A percentile compares a stretch with the other conserved stretches of the same genome.
These are phyloP conservation scores for Pentamera pediparva DNA, from an alignment of 53 echinoderm and acorn worm species.

Conservation along the genomic window DNA sequence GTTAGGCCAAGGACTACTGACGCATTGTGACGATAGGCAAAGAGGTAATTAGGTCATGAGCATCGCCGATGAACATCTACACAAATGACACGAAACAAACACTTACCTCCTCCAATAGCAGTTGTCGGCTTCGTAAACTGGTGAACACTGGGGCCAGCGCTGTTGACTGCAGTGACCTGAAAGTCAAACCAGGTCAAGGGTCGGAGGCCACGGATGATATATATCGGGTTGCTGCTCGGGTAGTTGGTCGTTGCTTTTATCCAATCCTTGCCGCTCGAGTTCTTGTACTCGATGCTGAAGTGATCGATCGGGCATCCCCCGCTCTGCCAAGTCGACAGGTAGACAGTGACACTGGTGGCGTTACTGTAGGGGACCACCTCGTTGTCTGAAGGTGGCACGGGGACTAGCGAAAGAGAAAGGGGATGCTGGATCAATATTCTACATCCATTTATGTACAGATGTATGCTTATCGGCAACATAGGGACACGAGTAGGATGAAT, in stretches of 20 bases:
- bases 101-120: conserved; percentile 80
- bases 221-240: conserved; percentile 58
- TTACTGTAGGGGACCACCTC: conserved; percentile 73
- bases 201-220: conserved; percentile 62
- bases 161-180: conserved; percentile 89
- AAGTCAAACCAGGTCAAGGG: conserved; percentile 83
- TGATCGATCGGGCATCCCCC: conserved; percentile 85
- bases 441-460: too few species aligned
- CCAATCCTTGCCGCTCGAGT: conserved; percentile 48
- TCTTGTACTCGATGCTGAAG: conserved; percentile 79
- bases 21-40: too few species aligned
- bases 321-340: conserved; percentile 58
- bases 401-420: conserved; percentile 52
- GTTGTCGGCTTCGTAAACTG: conserved; percentile 65
- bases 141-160: conserved; percentile 80
- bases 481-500: too few species aligned
- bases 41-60: too few species aligned
- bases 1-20: too few species aligned
- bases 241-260: conserved; percentile 58
- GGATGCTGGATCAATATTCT: too few species aligned
- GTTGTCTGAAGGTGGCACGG: conserved; percentile 80
- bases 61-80: too few species aligned
- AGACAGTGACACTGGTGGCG: conserved; percentile 63
- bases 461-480: too few species aligned
- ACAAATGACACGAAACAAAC: too few species aligned